phyloP scores from a whole-genome alignment of 2,888 invertebrate genomes.

The Sphinx pinastri region DNA sequence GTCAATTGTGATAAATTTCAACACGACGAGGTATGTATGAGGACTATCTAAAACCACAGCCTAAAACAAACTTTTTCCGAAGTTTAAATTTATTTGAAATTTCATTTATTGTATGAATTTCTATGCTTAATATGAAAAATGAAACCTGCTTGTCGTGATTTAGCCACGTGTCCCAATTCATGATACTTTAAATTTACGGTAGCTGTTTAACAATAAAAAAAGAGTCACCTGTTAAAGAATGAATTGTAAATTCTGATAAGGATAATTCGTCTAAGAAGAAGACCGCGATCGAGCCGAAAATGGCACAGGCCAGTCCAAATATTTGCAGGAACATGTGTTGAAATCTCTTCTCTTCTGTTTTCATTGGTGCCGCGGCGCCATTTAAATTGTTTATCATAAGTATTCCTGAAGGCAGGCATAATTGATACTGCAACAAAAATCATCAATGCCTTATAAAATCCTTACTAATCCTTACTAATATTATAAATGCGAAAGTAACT shows the following conservation, averaged over 20 bases:
- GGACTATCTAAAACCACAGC: too few species aligned
- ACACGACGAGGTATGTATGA: too few species aligned
- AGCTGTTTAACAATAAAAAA: not conserved
- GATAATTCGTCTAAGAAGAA: slow-evolving; percentile 24
- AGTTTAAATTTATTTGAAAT: not conserved
- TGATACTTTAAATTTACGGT: not conserved
- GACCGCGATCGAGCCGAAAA: slow-evolving; percentile 33
- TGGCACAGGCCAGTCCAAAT: slow-evolving; percentile 37
- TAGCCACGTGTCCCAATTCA: too few species aligned
- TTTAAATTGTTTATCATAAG: slow-evolving; percentile 46
- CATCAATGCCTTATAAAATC: not conserved
- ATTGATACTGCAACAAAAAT: slow-evolving; percentile 49
- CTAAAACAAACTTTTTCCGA: too few species aligned
- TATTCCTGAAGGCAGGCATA: slow-evolving; percentile 49
- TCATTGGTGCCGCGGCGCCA: slow-evolving; percentile 50
- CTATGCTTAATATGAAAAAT: too few species aligned
- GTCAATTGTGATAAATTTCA: too few species aligned
- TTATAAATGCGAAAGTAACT: too few species aligned
- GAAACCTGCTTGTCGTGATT: too few species aligned
- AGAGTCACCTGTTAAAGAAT: slow-evolving; percentile 21
- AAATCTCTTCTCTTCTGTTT: slow-evolving; percentile 38
- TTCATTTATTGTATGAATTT: not conserved
- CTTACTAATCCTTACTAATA: too few species aligned
- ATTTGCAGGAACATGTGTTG: slow-evolving; percentile 48
- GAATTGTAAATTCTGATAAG: slow-evolving; percentile 20